Evolutionary conservation across 2,888 invertebrate species (phyloP), one percentile per base, ranked within the genome.

Genomic region (Aspidiotus destructor): DNA sequence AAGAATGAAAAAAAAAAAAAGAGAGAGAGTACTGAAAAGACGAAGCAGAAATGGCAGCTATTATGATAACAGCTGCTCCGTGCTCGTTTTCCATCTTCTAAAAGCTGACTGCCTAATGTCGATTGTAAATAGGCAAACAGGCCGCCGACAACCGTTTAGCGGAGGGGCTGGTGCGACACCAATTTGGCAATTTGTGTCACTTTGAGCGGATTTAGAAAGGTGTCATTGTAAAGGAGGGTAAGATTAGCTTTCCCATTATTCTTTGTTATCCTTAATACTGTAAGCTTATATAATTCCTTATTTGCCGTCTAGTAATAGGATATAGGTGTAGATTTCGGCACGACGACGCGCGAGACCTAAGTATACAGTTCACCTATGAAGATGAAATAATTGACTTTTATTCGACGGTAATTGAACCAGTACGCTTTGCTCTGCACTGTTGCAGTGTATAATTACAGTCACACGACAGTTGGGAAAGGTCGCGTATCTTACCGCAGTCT

Each of bases 181-280:
- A 58, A 58, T 65, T 57, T 57, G 58, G 58, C 65, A 57, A 65
- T 65, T 65, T 65, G 65, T 65, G 65, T 65, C 65, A 65, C 65
- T 65, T 65, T 65, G 65, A 65, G 57, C 65, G 60, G 65, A 65
- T 65, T 65, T 65, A 65, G 58, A 65, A 65, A 65, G 65, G 65
- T 65, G 65, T 65, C 65, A 65, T 65, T 65, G 65, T 65, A 65
- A 65, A 58, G 58, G 65, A 65, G 65, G 65, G 65, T 65, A 65
- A 65, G 65, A 65, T 65, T 65, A 65, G 65, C 65, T 58, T 65
- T 65, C 58, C 65, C 65, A 65, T 65, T 65, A 65, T 65, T 65
- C 65, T 65, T 65, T 65, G 40, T 41, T 58, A 65, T 65, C 65
- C 65, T 65, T 65, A 57, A 48, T 58, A 58, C 57, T 65, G 48